Base-by-base conservation (phyloP, 2,888 invertebrate species). In the Venustoraphidia nigricollis region DNA sequence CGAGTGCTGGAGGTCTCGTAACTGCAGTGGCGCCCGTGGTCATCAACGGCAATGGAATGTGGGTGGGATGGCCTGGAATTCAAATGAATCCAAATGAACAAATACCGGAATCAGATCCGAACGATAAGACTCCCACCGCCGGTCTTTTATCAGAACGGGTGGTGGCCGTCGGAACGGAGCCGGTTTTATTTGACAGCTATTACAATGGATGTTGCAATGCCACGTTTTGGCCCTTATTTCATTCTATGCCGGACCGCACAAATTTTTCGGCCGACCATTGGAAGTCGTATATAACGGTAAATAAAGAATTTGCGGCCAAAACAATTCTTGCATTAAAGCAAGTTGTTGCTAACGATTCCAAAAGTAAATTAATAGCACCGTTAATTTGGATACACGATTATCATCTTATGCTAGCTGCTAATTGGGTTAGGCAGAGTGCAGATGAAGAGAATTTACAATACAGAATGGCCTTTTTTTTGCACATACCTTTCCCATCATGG, bases 331-430 rank as follows among this genome's bases (percentile, higher is more conserved):
- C 86, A 0, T 61, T 83, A 17, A 66, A 71, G 14, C 67, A 70
- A 11, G 72, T 73, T 45, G 71, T 70, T 45, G 62, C 64, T 11
- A 68, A 66, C 54, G 52, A 52, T 8, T 46, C 47, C n/a, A 54
- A 55, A 44, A 46, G 42, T n/a, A 48, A 45, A 14, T 63, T 62
- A 11, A 57, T 58, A 14, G 70, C 80, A 10, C 90, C 92, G 0
- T 77, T 94, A 49, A 81, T 94, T 3, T 94, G 94, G 94, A 79
- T 94, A 27, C 94, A 94, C 61, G 94, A 94, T 63, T 94, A 94
- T 63, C 93, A 94, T 62, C 73, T 94, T 13, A 91, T 93, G 90
- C 68, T 92, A 59, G 87, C 90, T 10, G 90, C 93, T 37, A 90
- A 89, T 64, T 89, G 89, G 79, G 83, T 94, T 54, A 77, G 93